A percentile compares a stretch with the other conserved stretches of the same genome.
Evolutionary conservation across 2,888 invertebrate species (phyloP).

Genomic region (Spodoptera exigua): DNA sequence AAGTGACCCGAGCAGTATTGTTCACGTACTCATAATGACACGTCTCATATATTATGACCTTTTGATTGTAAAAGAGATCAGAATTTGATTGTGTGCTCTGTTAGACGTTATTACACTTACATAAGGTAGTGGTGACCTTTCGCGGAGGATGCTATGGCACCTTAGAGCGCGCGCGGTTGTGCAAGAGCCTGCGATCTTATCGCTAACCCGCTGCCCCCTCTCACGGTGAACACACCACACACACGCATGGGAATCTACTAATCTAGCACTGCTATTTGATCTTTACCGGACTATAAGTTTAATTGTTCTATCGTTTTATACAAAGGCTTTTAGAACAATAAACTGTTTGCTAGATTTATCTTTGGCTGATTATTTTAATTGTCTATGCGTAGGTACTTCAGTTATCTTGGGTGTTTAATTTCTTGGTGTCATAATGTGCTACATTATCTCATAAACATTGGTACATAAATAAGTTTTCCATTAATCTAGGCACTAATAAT

Average conservation of each 20-base stretch:
- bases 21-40: constrained; percentile 15
- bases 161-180: constrained; percentile 73
- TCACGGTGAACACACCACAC: constrained; percentile 36
- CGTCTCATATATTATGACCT: constrained; percentile 18
- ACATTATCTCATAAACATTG: no score
- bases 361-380: no score
- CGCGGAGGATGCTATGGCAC: constrained; percentile 78
- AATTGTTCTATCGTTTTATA: no score
- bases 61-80: constrained; percentile 38
- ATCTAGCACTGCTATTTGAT: constrained; percentile 26
- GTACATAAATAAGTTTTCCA: no score
- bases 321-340: no score
- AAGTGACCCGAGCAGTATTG: constrained; percentile 3
- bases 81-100: constrained; percentile 38
- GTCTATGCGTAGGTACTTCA: no score
- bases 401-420: no score
- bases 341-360: no score
- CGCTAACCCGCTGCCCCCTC: constrained; percentile 68
- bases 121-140: constrained; percentile 81
- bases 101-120: constrained; percentile 67
- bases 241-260: constrained; percentile 46
- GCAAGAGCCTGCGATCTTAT: constrained; percentile 72
- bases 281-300: constrained; percentile 34
- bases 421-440: no score
- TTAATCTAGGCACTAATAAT: no score